Conservation (phyloP, 2,797 vertebrate species). For the Sebastolobus alascanus region DNA sequence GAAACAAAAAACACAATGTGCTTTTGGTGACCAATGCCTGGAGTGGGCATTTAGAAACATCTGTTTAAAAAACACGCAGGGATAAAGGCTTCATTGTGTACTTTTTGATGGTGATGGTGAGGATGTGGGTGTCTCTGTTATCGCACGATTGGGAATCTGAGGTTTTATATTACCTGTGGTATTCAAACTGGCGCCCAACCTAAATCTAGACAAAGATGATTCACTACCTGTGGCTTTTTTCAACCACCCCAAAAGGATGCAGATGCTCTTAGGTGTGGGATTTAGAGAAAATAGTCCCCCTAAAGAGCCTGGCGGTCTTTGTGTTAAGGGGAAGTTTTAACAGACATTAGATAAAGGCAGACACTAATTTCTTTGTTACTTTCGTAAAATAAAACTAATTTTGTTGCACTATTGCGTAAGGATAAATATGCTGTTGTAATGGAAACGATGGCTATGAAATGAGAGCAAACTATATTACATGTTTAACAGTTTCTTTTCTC, state of each 20-base stretch:
- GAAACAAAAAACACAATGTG: slow-evolving; percentile 14
- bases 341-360: slow-evolving; percentile 39
- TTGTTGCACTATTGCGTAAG: neutral
- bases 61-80: slow-evolving; percentile 40
- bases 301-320: neutral
- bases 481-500: slow-evolving; percentile 5
- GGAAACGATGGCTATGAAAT: slow-evolving; percentile 13
- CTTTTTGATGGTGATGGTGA: slow-evolving; percentile 52
- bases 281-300: too few relatives aligned
- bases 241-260: slow-evolving; percentile 32
- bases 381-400: slow-evolving; percentile 34
- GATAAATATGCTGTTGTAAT: slow-evolving; percentile 5
- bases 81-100: slow-evolving; percentile 62
- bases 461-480: neutral
- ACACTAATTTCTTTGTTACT: slow-evolving; percentile 37
- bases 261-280: neutral
- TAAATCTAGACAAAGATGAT: slow-evolving; percentile 68
- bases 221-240: slow-evolving; percentile 69
- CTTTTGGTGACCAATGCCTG: slow-evolving; percentile 25
- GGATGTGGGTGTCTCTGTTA: slow-evolving; percentile 61
- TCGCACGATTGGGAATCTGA: slow-evolving; percentile 57
- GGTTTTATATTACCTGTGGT: slow-evolving; percentile 75
- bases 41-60: slow-evolving; percentile 48
- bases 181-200: slow-evolving; percentile 68
- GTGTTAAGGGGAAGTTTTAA: slow-evolving; percentile 54